Conservation (phyloP, 1,140 invertebrate species). For the Ceratina australensis region DNA sequence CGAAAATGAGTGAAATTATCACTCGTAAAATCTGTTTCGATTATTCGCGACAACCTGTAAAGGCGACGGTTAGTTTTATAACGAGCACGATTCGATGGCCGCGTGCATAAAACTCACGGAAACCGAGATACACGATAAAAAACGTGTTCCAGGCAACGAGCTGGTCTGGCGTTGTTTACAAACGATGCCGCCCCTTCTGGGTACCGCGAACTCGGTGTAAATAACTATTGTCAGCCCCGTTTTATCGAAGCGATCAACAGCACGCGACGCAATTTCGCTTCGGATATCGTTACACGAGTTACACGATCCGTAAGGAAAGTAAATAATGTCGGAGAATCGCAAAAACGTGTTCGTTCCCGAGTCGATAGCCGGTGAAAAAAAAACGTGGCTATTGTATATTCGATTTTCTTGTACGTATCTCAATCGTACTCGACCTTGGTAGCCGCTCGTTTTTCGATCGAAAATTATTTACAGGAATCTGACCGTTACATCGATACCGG, state of each 20-base stretch:
- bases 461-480: too few species aligned
- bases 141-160: conserved; percentile 9
- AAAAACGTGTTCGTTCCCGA: too few species aligned
- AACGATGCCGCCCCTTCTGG: conserved; percentile 38
- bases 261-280: neutral
- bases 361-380: too few species aligned
- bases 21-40: neutral
- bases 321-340: too few species aligned
- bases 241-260: neutral
- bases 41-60: neutral
- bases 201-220: conserved; percentile 14
- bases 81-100: conserved; percentile 6
- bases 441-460: too few species aligned
- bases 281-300: too few species aligned
- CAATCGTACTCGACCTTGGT: too few species aligned
- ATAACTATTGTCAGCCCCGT: neutral
- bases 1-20: neutral
- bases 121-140: conserved; percentile 20
- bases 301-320: too few species aligned
- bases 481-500: neutral
- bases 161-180: conserved; percentile 43
- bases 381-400: too few species aligned
- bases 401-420: too few species aligned
- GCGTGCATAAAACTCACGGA: conserved; percentile 39
- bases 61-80: conserved; percentile 32